Evolutionary conservation across 2,797 vertebrate genomes (phyloP).

Genomic region (Danio aesculapii): DNA sequence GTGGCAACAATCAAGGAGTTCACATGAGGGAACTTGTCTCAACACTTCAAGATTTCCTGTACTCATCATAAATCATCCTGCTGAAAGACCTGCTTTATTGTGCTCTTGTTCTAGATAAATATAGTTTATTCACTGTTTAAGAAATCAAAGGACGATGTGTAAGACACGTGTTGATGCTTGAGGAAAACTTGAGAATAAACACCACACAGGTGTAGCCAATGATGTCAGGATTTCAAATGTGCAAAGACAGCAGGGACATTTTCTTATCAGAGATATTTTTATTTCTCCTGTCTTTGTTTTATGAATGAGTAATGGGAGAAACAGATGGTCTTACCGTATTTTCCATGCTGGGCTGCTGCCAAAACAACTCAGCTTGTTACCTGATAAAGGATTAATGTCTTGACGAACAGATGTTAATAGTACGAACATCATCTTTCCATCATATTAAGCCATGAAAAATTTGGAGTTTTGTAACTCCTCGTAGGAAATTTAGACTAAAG

Average conservation of each 20-base stretch:
- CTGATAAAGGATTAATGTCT: neutral
- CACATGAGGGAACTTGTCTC: constrained; percentile 53
- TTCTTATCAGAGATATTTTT: neutral
- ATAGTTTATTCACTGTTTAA: constrained; percentile 40
- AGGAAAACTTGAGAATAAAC: constrained; percentile 1
- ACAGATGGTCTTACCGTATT: neutral
- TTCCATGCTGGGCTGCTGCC: neutral
- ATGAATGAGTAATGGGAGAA: constrained; percentile 5
- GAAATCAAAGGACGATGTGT: constrained; percentile 22
- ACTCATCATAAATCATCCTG: constrained; percentile 36
- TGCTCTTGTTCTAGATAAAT: constrained; percentile 46
- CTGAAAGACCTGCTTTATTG: constrained; percentile 18
- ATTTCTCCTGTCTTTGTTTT: constrained; percentile 16
- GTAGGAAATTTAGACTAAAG: neutral
- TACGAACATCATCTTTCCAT: neutral
- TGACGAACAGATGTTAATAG: constrained; percentile 15
- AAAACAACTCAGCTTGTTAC: neutral
- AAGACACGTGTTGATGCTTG: constrained; percentile 24
- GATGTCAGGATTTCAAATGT: neutral
- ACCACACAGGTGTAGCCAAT: constrained; percentile 21
- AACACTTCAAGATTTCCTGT: constrained; percentile 48
- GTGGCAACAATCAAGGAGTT: constrained; percentile 33
- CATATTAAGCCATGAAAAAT: neutral
- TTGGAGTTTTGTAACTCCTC: neutral
- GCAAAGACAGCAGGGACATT: constrained; percentile 6